phyloP scores from a whole-genome alignment of 64 coral and sea anemone genomes.

The Montipora foliosa region DNA sequence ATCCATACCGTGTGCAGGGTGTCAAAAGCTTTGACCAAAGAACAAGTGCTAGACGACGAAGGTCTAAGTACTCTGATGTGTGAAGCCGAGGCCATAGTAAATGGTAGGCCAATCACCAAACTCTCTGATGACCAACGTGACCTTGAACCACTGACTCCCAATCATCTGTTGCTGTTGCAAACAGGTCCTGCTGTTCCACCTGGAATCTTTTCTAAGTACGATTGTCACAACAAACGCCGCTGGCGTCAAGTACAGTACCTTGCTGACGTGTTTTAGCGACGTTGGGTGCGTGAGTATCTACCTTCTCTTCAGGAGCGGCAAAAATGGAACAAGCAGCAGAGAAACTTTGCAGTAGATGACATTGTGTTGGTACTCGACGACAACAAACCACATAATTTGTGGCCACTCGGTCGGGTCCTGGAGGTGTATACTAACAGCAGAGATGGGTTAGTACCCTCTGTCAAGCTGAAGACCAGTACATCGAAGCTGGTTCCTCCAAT shows the following conservation, averaged over 20 bases:
- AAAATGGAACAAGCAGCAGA: background rate
- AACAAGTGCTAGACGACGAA: background rate
- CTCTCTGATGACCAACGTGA: constrained; percentile 29
- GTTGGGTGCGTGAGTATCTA: background rate
- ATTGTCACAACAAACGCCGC: background rate
- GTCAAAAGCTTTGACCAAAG: constrained; percentile 30
- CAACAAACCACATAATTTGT: no score
- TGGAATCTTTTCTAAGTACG: background rate
- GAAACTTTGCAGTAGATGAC: no score
- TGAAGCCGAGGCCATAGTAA: background rate
- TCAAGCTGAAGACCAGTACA: background rate
- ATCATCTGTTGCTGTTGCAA: background rate
- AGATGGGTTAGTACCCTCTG: no score
- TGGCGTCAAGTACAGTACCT: constrained; percentile 2
- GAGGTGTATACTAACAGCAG: no score
- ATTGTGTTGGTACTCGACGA: no score
- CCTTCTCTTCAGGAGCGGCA: background rate
- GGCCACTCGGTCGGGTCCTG: no score
- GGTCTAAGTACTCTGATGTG: no score
- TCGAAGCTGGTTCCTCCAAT: constrained; percentile 28
- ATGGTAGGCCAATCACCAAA: constrained; percentile 44
- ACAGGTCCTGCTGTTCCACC: background rate
- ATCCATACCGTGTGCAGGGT: constrained; percentile 49
- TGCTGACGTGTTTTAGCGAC: background rate
- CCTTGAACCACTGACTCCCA: constrained; percentile 21